These are phyloP conservation scores for Montifringilla adamsi DNA, from an alignment of 2,113 vertebrate species.

Conservation along the genomic window DNA sequence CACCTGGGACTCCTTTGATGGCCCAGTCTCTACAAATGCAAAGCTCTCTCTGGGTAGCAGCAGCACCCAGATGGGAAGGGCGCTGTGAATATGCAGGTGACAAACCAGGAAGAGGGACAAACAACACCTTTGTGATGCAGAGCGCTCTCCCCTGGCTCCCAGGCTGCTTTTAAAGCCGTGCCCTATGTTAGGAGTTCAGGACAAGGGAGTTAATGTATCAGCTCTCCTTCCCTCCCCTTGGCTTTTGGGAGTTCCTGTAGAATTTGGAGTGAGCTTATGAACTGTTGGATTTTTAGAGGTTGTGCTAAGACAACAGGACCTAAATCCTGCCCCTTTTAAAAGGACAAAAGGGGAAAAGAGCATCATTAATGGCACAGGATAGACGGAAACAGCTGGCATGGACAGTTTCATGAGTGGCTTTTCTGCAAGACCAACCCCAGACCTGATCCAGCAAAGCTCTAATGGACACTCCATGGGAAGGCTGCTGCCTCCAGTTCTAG, in stretches of 20 bases:
- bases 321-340: background rate
- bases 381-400: background rate
- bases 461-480: background rate
- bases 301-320: background rate
- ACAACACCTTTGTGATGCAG: slow-evolving; percentile 31
- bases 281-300: background rate
- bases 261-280: background rate
- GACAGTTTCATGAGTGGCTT: background rate
- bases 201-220: background rate
- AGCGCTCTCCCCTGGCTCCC: background rate
- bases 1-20: slow-evolving; percentile 30
- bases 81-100: slow-evolving; percentile 44
- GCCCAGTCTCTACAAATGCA: slow-evolving; percentile 24
- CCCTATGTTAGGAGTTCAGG: slow-evolving; percentile 55
- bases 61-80: slow-evolving; percentile 3
- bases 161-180: background rate
- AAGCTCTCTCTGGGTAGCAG: background rate
- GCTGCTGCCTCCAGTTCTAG: background rate
- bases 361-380: too few species aligned
- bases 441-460: background rate
- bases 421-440: background rate
- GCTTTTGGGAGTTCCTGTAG: background rate
- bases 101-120: slow-evolving; percentile 2
- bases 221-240: background rate
- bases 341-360: background rate